These are phyloP conservation scores for Campaea margaritaria DNA, from an alignment of 2,888 invertebrate species.

Conservation along the genomic window DNA sequence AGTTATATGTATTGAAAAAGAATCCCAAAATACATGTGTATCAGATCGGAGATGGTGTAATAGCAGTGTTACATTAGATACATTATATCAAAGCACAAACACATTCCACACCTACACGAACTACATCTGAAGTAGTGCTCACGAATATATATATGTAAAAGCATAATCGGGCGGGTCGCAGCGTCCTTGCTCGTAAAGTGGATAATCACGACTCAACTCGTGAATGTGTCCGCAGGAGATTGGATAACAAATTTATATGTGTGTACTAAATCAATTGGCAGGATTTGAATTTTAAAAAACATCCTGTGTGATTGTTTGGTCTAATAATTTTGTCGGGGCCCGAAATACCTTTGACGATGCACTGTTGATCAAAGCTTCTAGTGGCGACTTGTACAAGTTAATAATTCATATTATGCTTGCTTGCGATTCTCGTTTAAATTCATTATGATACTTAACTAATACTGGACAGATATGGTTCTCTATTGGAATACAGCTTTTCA, in stretches of 20 bases:
- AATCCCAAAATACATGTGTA: background rate
- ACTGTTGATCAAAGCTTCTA: slow-evolving; percentile 7
- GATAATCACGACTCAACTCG: slow-evolving; percentile 75
- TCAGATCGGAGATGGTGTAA: slow-evolving; percentile 8
- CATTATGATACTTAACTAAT: slow-evolving; percentile 32
- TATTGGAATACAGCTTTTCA: background rate
- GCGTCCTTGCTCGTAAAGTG: slow-evolving; percentile 77
- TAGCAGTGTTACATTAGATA: slow-evolving; percentile 8
- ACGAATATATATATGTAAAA: slow-evolving; percentile 38
- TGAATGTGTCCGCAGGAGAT: slow-evolving; percentile 66
- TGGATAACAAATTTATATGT: slow-evolving; percentile 72
- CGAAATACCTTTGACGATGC: slow-evolving; percentile 14
- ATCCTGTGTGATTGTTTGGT: slow-evolving; percentile 39
- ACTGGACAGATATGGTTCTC: background rate
- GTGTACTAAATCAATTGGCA: slow-evolving; percentile 67
- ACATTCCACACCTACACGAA: slow-evolving; percentile 27
- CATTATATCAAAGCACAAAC: slow-evolving; percentile 9
- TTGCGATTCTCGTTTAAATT: background rate
- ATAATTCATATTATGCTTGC: slow-evolving; percentile 11
- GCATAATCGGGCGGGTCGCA: slow-evolving; percentile 58
- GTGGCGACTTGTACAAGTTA: slow-evolving; percentile 4
- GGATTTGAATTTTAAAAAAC: slow-evolving; percentile 46
- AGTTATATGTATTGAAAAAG: background rate
- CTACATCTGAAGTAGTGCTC: slow-evolving; percentile 27
- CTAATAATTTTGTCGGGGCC: slow-evolving; percentile 10